Evolutionary conservation across 2,888 invertebrate species (phyloP), one percentile per base, ranked within the genome.

Genomic region (Phoronis australis): DNA sequence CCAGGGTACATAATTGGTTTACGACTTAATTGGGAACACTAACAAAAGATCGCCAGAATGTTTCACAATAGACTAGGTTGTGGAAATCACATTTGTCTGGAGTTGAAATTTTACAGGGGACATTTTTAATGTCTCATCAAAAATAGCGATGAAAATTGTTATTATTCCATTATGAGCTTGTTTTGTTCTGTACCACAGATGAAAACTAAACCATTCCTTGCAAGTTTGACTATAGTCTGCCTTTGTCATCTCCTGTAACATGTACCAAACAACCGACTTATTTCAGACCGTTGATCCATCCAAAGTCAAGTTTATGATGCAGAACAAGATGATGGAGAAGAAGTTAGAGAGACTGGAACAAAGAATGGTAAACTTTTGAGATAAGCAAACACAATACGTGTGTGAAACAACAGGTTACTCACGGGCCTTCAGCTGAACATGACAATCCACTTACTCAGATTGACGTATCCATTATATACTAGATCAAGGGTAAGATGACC

Each of bases 281-380:
- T 57, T 61, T 24, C 57, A 73, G 72, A 65, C 65, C 25, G 70
- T 78, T 42, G 79, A 80, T 61, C 71, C 77, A 4, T 73, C 78
- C 53, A 79, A 79, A 52, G 74, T 79, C 52, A 76, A 74, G 42
- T 71, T 75, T 45, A 75, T 79, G 54, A 78, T 79, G 60, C 76
- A 80, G 54, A 64, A 77, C 22, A 66, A 72, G 20, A 66, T 78
- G 47, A 65, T 79, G 69, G 77, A 73, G 62, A 79, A 79, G 57
- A 66, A 77, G 41, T 77, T 78, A 48, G 71, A 74, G 25, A 66
- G 75, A 47, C 66, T 77, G 53, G 77, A 79, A 51, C 68, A 69
- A 51, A 72, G 74, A 68, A 56, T 78, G 62, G 79, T 79, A 60
- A 68, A 67, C 61, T 12, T 12, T 39, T 39, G 39, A 39, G 9